Percentiles rank a stretch among this genome's conserved stretches.
Evolutionary conservation across 2,113 vertebrate species (phyloP).

Genomic region (Nanorana parkeri): DNA sequence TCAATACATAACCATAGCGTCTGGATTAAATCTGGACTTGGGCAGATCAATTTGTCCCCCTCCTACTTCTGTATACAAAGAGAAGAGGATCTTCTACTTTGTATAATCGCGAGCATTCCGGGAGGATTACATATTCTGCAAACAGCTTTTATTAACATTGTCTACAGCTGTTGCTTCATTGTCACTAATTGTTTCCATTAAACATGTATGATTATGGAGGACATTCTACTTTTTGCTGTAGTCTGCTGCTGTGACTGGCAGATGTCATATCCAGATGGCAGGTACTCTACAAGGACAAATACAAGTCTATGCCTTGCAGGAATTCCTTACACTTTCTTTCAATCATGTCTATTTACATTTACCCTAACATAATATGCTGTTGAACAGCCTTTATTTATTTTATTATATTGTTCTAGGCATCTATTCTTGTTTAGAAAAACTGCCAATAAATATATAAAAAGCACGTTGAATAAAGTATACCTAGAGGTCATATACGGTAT

Average conservation of each 20-base stretch:
- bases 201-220: neutral
- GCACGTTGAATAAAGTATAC: too few relatives aligned
- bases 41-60: too few relatives aligned
- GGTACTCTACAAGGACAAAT: conserved; percentile 4
- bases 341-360: too few relatives aligned
- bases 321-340: neutral
- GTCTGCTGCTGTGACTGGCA: conserved; percentile 38
- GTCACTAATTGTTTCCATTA: conserved; percentile 24
- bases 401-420: too few relatives aligned
- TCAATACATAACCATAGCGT: too few relatives aligned
- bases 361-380: too few relatives aligned
- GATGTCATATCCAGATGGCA: conserved; percentile 40
- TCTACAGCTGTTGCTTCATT: conserved; percentile 22
- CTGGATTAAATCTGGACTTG: too few relatives aligned
- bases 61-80: too few relatives aligned
- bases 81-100: neutral
- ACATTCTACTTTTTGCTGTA: neutral
- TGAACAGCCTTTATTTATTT: too few relatives aligned
- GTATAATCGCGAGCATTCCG: neutral
- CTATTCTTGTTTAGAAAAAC: too few relatives aligned
- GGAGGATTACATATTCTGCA: neutral
- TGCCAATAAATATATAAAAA: too few relatives aligned
- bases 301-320: neutral
- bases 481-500: too few relatives aligned
- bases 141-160: neutral